phyloP scores from a whole-genome alignment of 2,113 vertebrate genomes.

The Siniperca knerii region DNA sequence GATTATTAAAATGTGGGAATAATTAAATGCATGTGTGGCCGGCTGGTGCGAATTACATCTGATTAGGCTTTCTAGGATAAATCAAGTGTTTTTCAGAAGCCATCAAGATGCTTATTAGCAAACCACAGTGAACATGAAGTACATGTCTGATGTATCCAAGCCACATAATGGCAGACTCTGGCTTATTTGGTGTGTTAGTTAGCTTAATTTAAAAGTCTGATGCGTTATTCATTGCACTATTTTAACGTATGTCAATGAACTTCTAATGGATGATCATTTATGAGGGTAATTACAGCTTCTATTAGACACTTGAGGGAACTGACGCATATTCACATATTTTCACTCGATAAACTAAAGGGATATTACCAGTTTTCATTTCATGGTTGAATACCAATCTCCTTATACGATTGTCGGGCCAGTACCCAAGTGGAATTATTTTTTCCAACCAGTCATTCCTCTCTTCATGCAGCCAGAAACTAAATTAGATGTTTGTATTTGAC shows the following conservation, averaged over 20 bases:
- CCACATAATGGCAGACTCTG: constrained; percentile 57
- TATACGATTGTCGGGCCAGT: constrained; percentile 70
- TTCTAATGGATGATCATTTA: constrained; percentile 53
- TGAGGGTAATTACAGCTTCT: constrained; percentile 62
- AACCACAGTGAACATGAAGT: constrained; percentile 52
- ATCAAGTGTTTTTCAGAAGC: constrained; percentile 60
- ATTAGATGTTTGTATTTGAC: constrained; percentile 83
- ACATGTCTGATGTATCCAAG: constrained; percentile 48
- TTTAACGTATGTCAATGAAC: constrained; percentile 26
- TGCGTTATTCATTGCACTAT: constrained; percentile 50
- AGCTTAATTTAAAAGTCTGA: constrained; percentile 55
- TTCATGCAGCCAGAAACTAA: constrained; percentile 72
- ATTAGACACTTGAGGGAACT: constrained; percentile 45
- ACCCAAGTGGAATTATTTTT: constrained; percentile 80
- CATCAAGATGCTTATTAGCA: constrained; percentile 52
- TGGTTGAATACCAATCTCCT: constrained; percentile 76
- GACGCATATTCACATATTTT: constrained; percentile 64
- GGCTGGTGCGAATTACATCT: constrained; percentile 46
- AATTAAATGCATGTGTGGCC: constrained; percentile 48
- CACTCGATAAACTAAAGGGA: constrained; percentile 70
- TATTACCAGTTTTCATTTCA: constrained; percentile 78
- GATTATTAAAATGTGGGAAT: constrained; percentile 39
- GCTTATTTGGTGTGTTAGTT: constrained; percentile 54
- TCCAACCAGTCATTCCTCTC: constrained; percentile 78
- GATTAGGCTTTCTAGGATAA: constrained; percentile 48